Percentiles rank a stretch among this genome's conserved stretches.
These are phyloP conservation scores for Empis stercorea DNA, from an alignment of 2,888 invertebrate genomes.

Conservation along the genomic window DNA sequence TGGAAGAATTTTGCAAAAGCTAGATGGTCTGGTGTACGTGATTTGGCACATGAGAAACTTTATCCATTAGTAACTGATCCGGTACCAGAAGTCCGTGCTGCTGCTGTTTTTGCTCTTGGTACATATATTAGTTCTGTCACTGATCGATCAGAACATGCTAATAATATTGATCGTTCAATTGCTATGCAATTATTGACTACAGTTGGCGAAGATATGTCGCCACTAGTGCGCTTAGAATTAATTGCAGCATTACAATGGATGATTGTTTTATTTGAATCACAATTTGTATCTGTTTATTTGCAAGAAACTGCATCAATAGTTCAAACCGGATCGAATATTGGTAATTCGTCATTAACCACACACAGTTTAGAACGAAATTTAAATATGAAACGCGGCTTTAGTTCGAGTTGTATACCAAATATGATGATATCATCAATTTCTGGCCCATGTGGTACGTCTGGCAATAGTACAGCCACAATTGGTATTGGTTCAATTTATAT, in stretches of 20 bases:
- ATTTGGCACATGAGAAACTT: conserved; percentile 93
- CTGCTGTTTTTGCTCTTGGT: conserved; percentile 88
- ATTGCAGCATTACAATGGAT: conserved; percentile 79
- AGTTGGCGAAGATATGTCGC: conserved; percentile 70
- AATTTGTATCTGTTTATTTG: conserved; percentile 66
- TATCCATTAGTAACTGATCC: conserved; percentile 65
- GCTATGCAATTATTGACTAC: conserved; percentile 74
- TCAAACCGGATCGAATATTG: conserved; percentile 6
- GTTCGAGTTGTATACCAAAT: conserved; percentile 56
- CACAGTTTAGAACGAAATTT: conserved; percentile 36
- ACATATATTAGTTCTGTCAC: conserved; percentile 78
- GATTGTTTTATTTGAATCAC: conserved; percentile 74
- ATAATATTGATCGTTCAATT: conserved; percentile 85
- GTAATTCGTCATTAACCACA: conserved; percentile 14
- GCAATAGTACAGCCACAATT: conserved; percentile 9
- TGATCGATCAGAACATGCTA: conserved; percentile 82
- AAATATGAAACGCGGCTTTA: conserved; percentile 50
- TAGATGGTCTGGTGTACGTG: conserved; percentile 90
- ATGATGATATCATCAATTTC: conserved; percentile 18
- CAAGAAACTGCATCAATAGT: conserved; percentile 37
- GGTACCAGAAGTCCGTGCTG: conserved; percentile 84
- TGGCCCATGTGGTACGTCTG: conserved; percentile 26
- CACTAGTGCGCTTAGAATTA: conserved; percentile 76
- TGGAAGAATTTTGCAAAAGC: conserved; percentile 84
- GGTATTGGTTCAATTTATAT: conserved; percentile 56